Evolutionary conservation across 2,797 vertebrate genomes (phyloP).

Genomic region (Notoglanidium macrostoma): DNA sequence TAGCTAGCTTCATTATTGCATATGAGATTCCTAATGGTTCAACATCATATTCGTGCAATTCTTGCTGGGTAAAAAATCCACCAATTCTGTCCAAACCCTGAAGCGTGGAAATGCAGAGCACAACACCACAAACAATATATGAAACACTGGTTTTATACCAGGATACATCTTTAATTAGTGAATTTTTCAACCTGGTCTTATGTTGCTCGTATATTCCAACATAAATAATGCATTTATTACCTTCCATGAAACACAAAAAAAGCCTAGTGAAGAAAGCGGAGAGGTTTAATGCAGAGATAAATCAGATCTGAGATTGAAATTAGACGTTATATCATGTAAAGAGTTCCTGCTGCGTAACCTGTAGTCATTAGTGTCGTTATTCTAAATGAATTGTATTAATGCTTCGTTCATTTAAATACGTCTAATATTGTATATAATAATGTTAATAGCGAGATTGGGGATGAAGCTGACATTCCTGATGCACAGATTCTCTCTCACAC

Average conservation of each 20-base stretch:
- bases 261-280: not conserved
- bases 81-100: not conserved
- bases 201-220: not conserved
- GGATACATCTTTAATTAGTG: not conserved
- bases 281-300: conserved; percentile 24
- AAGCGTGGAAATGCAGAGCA: not conserved
- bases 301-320: not conserved
- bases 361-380: conserved; percentile 10
- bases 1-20: not conserved
- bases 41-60: not conserved
- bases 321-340: not conserved
- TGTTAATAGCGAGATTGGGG: not conserved
- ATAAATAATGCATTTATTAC: conserved; percentile 18
- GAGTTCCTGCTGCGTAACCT: not conserved
- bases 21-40: not conserved
- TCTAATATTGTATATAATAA: not conserved
- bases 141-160: not conserved
- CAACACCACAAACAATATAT: not conserved
- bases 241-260: not conserved
- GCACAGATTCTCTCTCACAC: not conserved
- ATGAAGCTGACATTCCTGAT: not conserved
- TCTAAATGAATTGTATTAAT: conserved; percentile 13
- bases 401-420: conserved; percentile 44
- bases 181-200: not conserved
- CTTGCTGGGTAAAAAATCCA: not conserved